phyloP scores from a whole-genome alignment of 2,888 invertebrate species.

The Epistrophe eligans region DNA sequence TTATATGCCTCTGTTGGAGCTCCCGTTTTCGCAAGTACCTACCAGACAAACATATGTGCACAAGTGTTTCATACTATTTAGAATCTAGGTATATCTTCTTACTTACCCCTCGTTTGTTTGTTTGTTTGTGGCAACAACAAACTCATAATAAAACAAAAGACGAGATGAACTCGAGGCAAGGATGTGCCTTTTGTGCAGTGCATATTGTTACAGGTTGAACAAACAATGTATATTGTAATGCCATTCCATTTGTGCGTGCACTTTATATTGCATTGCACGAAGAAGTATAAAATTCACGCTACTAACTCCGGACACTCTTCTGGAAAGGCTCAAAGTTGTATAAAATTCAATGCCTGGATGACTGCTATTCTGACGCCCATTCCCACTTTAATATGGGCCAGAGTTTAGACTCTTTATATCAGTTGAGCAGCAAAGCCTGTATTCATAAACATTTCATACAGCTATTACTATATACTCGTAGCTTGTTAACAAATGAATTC shows the following conservation, averaged over 20 bases:
- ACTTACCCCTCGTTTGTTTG: neutral
- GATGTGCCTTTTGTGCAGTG: constrained; percentile 30
- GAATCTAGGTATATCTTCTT: neutral
- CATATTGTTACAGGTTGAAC: constrained; percentile 33
- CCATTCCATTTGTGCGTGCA: constrained; percentile 67
- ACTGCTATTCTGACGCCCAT: constrained; percentile 34
- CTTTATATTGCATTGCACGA: constrained; percentile 57
- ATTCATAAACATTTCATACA: constrained; percentile 22
- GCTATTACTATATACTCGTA: neutral
- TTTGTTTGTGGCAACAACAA: constrained; percentile 40
- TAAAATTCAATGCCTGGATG: constrained; percentile 55
- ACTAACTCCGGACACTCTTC: constrained; percentile 23
- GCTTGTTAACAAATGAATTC: constrained; percentile 84
- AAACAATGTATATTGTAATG: constrained; percentile 36
- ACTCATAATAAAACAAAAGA: constrained; percentile 63
- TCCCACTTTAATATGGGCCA: constrained; percentile 18
- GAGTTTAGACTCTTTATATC: constrained; percentile 13
- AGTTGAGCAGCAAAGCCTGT: constrained; percentile 13
- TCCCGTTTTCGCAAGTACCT: constrained; percentile 47
- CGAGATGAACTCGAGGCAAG: constrained; percentile 69
- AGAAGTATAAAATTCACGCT: constrained; percentile 53
- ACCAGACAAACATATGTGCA: constrained; percentile 44
- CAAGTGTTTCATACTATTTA: constrained; percentile 71
- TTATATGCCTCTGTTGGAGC: constrained; percentile 35
- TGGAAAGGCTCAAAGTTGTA: constrained; percentile 25